Evolutionary conservation across 2,797 vertebrate species (phyloP), one percentile per base, ranked within the genome.

Genomic region (Ptychadena robeensis): DNA sequence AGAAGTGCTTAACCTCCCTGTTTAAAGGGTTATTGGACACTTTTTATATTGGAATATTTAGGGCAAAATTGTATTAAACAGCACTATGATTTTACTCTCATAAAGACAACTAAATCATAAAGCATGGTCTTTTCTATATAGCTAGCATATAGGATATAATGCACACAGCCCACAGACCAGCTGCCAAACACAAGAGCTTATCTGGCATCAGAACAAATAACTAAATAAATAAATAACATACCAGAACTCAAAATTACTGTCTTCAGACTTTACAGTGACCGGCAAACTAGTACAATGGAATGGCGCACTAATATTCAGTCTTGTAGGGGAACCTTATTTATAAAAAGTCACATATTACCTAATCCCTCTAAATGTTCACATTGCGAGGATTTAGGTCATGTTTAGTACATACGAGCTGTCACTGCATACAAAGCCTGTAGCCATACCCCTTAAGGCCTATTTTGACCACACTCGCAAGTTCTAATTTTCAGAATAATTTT

Each of bases 1-100:
- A 74, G 72, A 75, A 82, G 73, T 74, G 64, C 64, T 75, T 82
- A 82, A 82, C 80, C 80, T 59, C 73, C 59, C 65, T 59, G 76
- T 57, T 35, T 44, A 69, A 53, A 28, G 76, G 76, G 76, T 79
- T 79, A 79, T 79, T 65, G 31, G 67, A 32, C 64, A 35, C 64
- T 79, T 37, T 59, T 69, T 68, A 57, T 79, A 79, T 68, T 66
- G 44, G 15, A 79, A 79, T 79, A 68, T 53, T 34, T 40, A 53
- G 65, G 40, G 15, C 53, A 22, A 31, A 69, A 38, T 59, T 57
- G 65, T 35, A 57, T 65, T 59, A 64, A 76, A 11, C 59, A 30
- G 59, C 9, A 10, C 11, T 18, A 30, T 44, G 68, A 40, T 25
- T 35, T 35, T 11, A 15, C 15, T 34, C 72, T n/a, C 27, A 40